Evolutionary conservation across 92 coral and sea anemone species (phyloP), one percentile per base, ranked within the genome.

Genomic region (Parazoanthus swiftii): DNA sequence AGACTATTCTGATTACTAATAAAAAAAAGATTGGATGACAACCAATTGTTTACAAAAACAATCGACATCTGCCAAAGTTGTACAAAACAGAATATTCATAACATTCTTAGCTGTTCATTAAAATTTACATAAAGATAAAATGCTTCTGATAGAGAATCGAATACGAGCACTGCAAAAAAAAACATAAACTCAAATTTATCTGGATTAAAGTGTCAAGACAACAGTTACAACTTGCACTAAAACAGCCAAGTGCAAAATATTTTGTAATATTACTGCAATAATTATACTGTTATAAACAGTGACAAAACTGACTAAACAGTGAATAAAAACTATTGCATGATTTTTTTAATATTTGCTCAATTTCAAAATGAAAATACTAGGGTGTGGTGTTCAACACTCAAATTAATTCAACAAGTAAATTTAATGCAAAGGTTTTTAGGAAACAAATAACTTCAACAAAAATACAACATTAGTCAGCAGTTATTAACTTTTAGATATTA

Each of bases 71-170:
- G 54, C 46, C 79, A 74, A 74, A 37, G 42, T 36, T 38, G 50
- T 37, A 38, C 80, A 76, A 76, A 76, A 76, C 54, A 13, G 50
- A 10, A 76, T 39, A 76, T 39, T 39, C 54, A 39, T 76, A 5
- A 44, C 80, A 39, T 39, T 76, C 54, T 37, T 76, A n/a, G 79
- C 51, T 35, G 48, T 37, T 75, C 79, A 38, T 13, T 38, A 33
- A 37, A 75, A 75, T 75, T 75, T 38, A 75, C 79, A 75, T 75
- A 75, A 75, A 35, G 25, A 16, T 75, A 75, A 36, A 38, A 63
- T 37, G 50, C 26, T 75, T 39, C 79, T 37, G 50, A 37, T 46
- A 8, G 11, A 76, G 46, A 76, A 3, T 18, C 20, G n/a, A 76
- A 76, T 38, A 76, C 20, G 54, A 54, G 59, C 59, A 54, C 46